Conservation (phyloP, 2,888 invertebrate genomes). For the Diarsia dahlii region DNA sequence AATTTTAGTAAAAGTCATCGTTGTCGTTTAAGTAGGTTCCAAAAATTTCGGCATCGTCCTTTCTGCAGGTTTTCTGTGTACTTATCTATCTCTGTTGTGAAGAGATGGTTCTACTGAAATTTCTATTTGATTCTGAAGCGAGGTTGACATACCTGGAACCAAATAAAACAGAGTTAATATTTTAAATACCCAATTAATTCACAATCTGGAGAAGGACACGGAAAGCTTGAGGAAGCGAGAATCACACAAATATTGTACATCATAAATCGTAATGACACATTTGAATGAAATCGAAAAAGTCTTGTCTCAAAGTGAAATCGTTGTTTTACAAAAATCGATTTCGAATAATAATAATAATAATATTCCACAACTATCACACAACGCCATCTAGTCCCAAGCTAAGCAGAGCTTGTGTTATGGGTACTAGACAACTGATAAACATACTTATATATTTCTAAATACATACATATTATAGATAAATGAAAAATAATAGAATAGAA, state of each 20-base stretch:
- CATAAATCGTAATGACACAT: neutral
- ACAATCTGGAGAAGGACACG: neutral
- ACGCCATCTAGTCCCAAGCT: too few relatives aligned
- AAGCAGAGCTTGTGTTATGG: too few relatives aligned
- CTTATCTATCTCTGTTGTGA: neutral
- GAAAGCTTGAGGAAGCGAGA: neutral
- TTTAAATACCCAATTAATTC: neutral
- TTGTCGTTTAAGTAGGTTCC: neutral
- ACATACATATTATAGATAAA: too few relatives aligned
- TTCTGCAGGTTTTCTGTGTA: neutral
- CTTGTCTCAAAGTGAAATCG: neutral
- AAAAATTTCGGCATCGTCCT: neutral
- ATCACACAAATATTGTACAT: neutral
- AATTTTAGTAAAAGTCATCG: neutral
- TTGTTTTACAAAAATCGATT: neutral
- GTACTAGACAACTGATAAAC: too few relatives aligned
- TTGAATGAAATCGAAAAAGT: neutral
- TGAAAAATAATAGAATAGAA: too few relatives aligned
- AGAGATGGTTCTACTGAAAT: neutral
- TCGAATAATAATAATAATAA: too few relatives aligned
- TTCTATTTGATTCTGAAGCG: neutral
- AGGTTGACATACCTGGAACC: conserved; percentile 38
- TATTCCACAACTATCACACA: too few relatives aligned
- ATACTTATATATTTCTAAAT: too few relatives aligned
- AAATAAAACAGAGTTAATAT: conserved; percentile 13